Evolutionary conservation across 2,797 vertebrate genomes (phyloP), one percentile per base, ranked within the genome.

Genomic region (Ara ararauna): DNA sequence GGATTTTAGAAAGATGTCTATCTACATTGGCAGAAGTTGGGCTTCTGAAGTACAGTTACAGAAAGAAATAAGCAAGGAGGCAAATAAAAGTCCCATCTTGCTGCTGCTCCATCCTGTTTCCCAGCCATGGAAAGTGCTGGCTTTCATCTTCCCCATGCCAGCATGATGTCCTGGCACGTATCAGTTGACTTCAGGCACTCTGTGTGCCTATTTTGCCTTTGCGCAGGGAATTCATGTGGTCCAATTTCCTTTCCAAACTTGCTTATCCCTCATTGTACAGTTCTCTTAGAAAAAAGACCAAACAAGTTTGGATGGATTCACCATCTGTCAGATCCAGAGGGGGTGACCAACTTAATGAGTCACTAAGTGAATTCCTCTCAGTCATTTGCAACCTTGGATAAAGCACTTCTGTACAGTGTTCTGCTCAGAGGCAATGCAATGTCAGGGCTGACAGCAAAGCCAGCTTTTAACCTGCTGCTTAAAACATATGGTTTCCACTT

Each of bases 271-370:
- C 61, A 44, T 6, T 66, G 53, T 71, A 77, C 44, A 73, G 23
- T 54, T 48, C 8, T n/a, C 30, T 86, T 32, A 14, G 20, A 79
- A 85, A 87, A 89, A 75, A 5, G 42, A 71, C 44, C 54, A 45
- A 85, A 65, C 20, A 85, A 85, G 13, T 95, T 93, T 70, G 85
- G 72, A 92, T 1, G 9, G 77, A 87, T 83, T 74, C 36, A 23
- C 48, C 34, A 60, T 78, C 76, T 87, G 87, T 74, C 87, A 96
- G 66, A 89, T 90, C 75, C 68, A 94, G 78, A 87, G 51, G 48
- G 53, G 58, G 86, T 2, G 3, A 80, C 83, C 88, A 89, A 77
- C 20, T 60, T 54, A 91, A 53, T 78, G 71, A 83, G 38, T 87
- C 61, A 61, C 40, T 61, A 6, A 42, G 60, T 62, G 54, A 75